These are phyloP conservation scores for Hypomecis punctinalis DNA, from an alignment of 2,888 invertebrate species.

Conservation along the genomic window DNA sequence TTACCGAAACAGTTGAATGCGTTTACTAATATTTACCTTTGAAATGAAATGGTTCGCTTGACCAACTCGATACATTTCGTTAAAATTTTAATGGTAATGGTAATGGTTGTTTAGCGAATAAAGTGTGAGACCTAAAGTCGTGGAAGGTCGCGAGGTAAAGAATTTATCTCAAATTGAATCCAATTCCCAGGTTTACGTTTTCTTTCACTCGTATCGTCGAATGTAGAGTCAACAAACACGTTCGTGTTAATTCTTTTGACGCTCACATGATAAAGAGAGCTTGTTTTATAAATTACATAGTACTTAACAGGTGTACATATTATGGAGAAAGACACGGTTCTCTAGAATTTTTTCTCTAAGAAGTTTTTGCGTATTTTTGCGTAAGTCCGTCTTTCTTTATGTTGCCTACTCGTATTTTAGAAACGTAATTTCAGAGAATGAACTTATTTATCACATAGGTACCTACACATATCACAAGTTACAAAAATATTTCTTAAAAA, in stretches of 20 bases:
- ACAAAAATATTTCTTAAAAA: no score
- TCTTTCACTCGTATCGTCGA: conserved; percentile 5
- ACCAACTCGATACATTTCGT: conserved; percentile 7
- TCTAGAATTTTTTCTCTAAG: neutral
- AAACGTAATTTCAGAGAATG: no score
- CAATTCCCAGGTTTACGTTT: conserved; percentile 19
- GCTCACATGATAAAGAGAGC: neutral
- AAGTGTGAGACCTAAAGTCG: conserved; percentile 6
- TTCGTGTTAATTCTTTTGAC: conserved; percentile 13
- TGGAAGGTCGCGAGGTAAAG: conserved; percentile 14
- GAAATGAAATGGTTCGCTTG: conserved; percentile 10
- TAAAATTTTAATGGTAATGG: conserved; percentile 6
- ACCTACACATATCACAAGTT: no score
- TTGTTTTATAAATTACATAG: conserved; percentile 1
- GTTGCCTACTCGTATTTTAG: no score
- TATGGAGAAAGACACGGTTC: neutral
- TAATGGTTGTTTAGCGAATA: conserved; percentile 6
- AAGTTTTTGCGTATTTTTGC: neutral
- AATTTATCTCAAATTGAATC: conserved; percentile 23
- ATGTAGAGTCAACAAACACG: conserved; percentile 6
- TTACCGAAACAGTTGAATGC: conserved; percentile 17
- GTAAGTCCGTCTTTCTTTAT: neutral
- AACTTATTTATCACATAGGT: no score
- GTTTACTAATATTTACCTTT: conserved; percentile 17
- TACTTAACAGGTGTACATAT: neutral